These are phyloP conservation scores for Merodon equestris DNA, from an alignment of 2,888 invertebrate genomes.

Conservation along the genomic window DNA sequence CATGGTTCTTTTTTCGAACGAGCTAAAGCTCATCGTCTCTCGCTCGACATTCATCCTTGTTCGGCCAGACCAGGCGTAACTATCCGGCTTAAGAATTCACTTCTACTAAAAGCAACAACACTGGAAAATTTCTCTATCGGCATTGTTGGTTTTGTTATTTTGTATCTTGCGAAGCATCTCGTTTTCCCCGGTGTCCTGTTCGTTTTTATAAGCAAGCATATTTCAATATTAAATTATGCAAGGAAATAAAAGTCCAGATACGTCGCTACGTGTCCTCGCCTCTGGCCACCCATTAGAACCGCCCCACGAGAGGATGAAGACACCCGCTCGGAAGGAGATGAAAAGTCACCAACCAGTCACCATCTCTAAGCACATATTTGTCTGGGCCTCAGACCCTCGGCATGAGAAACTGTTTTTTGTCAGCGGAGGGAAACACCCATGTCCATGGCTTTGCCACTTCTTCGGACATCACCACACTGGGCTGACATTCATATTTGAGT, in stretches of 20 bases:
- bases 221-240: constrained; percentile 61
- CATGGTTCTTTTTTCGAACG: background rate
- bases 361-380: constrained; percentile 41
- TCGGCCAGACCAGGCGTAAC: constrained; percentile 38
- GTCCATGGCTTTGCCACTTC: background rate
- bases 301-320: constrained; percentile 18
- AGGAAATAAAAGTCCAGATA: constrained; percentile 54
- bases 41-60: background rate
- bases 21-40: background rate
- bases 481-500: constrained; percentile 1
- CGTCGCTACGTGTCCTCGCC: constrained; percentile 47
- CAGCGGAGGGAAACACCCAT: constrained; percentile 9
- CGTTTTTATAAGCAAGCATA: constrained; percentile 54
- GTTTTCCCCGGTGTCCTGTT: constrained; percentile 34
- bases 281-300: constrained; percentile 39
- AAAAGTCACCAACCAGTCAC: constrained; percentile 6
- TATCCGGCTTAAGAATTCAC: constrained; percentile 37
- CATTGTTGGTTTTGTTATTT: constrained; percentile 21
- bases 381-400: constrained; percentile 35
- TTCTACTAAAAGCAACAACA: constrained; percentile 21
- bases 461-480: background rate
- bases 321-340: too few relatives aligned
- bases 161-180: background rate
- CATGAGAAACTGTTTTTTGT: constrained; percentile 14
- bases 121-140: background rate